Evolutionary conservation across 1,140 invertebrate genomes (phyloP).

Genomic region (Drosophila quadrilineata): DNA sequence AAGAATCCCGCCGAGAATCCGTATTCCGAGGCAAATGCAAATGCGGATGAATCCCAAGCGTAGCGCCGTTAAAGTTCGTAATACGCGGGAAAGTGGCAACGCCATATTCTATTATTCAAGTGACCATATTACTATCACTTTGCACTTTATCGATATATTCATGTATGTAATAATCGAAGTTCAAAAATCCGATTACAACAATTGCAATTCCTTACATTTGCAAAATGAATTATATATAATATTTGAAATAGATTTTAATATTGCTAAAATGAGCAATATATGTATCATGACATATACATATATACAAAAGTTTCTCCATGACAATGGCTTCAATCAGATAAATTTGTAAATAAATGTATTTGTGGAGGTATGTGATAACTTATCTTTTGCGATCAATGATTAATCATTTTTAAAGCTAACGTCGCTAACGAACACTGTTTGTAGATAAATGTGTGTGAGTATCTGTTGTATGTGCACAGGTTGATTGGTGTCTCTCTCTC

Average conservation of each 20-base stretch:
- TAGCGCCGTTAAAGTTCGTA: conserved; percentile 17
- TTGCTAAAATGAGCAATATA: not conserved
- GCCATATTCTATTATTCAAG: not conserved
- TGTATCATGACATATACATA: not conserved
- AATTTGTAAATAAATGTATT: conserved; percentile 28
- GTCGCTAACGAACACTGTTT: conserved; percentile 27
- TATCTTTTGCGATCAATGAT: conserved; percentile 28
- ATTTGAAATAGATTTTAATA: not conserved
- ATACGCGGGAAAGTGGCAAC: conserved; percentile 1
- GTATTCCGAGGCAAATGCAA: conserved; percentile 36
- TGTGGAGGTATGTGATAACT: conserved; percentile 9
- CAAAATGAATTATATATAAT: not conserved
- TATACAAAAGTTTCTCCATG: conserved; percentile 10
- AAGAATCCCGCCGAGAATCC: conserved; percentile 66
- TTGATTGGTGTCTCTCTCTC: too few species aligned
- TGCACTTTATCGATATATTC: not conserved
- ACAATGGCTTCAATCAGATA: conserved; percentile 21
- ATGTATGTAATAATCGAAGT: not conserved
- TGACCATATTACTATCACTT: conserved; percentile 13
- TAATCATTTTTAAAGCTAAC: conserved; percentile 7
- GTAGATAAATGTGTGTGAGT: not conserved
- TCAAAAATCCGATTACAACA: too few species aligned
- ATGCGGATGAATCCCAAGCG: conserved; percentile 54
- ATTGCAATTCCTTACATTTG: too few species aligned
- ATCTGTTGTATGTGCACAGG: too few species aligned